Conservation (phyloP, 2,797 vertebrate genomes). For the Neosalanx taihuensis region DNA sequence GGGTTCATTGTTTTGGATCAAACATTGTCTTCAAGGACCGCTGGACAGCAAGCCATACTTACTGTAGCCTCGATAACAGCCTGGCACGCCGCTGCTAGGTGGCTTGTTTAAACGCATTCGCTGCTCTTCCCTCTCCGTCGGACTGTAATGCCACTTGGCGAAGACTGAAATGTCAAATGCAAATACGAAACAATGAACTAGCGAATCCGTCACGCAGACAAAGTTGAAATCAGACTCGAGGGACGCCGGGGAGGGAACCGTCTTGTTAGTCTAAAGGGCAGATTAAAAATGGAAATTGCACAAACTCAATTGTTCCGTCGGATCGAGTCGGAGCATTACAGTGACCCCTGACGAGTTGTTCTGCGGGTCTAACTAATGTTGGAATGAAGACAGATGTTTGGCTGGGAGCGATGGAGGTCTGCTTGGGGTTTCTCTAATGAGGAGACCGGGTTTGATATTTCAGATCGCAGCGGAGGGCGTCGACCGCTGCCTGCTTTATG, state of each 20-base stretch:
- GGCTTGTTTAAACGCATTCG: background rate
- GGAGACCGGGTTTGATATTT: background rate
- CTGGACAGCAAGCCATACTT: background rate
- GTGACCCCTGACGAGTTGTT: background rate
- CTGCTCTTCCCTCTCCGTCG: background rate
- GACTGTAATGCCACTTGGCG: background rate
- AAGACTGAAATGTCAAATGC: slow-evolving; percentile 1
- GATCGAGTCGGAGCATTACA: slow-evolving; percentile 1
- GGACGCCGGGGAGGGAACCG: background rate
- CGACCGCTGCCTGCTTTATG: no score
- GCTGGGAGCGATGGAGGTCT: background rate
- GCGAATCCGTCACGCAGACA: background rate
- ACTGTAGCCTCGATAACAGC: background rate
- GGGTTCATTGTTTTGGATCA: background rate
- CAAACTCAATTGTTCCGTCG: background rate
- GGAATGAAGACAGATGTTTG: background rate
- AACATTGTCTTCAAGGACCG: background rate
- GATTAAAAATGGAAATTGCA: background rate
- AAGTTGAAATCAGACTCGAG: background rate
- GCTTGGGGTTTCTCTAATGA: background rate
- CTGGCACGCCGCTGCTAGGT: background rate
- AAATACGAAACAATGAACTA: background rate
- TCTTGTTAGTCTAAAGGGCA: slow-evolving; percentile 1
- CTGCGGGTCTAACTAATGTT: background rate
- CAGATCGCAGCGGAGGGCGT: background rate